phyloP scores from a whole-genome alignment of 2,113 vertebrate species.

The Rhynchomys soricoides region DNA sequence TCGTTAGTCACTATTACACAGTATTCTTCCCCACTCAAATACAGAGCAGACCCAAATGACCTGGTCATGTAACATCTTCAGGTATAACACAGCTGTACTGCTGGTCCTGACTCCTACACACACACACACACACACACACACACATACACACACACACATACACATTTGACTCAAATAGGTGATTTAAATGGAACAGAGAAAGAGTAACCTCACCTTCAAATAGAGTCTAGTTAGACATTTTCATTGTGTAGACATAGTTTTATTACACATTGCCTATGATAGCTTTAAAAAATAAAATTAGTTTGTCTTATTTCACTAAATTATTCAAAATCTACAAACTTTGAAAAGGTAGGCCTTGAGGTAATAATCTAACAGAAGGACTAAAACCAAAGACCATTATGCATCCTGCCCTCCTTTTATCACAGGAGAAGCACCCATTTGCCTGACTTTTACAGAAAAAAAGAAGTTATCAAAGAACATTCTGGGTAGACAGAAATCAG shows the following conservation, averaged over 20 bases:
- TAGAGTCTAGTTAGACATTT: constrained; percentile 28
- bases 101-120: neutral
- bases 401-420: neutral
- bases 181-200: neutral
- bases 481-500: neutral
- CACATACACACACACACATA: neutral
- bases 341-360: neutral
- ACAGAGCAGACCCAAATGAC: neutral
- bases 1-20: neutral
- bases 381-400: constrained; percentile 9
- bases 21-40: neutral
- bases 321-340: constrained; percentile 44
- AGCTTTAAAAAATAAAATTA: constrained; percentile 9
- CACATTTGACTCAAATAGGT: neutral
- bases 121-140: neutral
- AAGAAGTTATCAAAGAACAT: neutral
- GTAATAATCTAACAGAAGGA: neutral
- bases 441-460: neutral
- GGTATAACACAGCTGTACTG: neutral
- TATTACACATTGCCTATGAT: neutral
- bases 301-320: constrained; percentile 26
- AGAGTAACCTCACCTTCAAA: neutral
- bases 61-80: neutral
- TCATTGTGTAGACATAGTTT: neutral
- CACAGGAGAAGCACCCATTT: neutral